Percentiles rank a stretch among this genome's conserved stretches.
Conservation (phyloP, 2,797 vertebrate genomes). For the Nothura maculosa region DNA sequence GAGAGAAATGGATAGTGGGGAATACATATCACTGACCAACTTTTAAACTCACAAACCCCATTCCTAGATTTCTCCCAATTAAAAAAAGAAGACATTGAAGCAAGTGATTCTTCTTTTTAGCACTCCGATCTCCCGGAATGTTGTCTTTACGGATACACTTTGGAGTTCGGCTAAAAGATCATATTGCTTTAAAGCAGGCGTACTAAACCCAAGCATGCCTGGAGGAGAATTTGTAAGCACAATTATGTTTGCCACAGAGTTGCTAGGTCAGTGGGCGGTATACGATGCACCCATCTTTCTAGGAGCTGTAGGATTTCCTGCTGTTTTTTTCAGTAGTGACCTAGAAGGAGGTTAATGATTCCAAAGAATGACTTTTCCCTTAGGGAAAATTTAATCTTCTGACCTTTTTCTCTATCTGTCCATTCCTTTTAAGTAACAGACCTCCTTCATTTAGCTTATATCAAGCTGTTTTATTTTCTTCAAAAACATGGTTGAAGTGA, state of each 20-base stretch:
- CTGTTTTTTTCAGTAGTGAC: constrained; percentile 82
- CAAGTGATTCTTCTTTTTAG: constrained; percentile 27
- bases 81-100: neutral
- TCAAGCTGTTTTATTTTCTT: constrained; percentile 84
- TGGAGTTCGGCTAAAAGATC: constrained; percentile 62
- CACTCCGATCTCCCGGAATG: neutral
- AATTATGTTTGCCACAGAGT: constrained; percentile 50
- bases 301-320: constrained; percentile 78
- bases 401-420: constrained; percentile 84
- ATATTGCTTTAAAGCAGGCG: constrained; percentile 74
- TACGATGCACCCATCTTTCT: constrained; percentile 78
- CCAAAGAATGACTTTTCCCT: constrained; percentile 84
- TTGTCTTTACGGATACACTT: constrained; percentile 52
- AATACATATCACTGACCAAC: neutral
- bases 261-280: constrained; percentile 74
- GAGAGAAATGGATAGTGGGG: neutral
- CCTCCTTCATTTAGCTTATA: constrained; percentile 81
- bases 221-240: constrained; percentile 68
- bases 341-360: constrained; percentile 85
- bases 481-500: constrained; percentile 80
- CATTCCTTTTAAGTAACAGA: constrained; percentile 83
- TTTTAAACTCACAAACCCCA: neutral
- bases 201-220: constrained; percentile 71
- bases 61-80: neutral
- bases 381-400: constrained; percentile 84